These are phyloP conservation scores for Penaeus chinensis DNA, from an alignment of 1,140 invertebrate species.

Conservation along the genomic window DNA sequence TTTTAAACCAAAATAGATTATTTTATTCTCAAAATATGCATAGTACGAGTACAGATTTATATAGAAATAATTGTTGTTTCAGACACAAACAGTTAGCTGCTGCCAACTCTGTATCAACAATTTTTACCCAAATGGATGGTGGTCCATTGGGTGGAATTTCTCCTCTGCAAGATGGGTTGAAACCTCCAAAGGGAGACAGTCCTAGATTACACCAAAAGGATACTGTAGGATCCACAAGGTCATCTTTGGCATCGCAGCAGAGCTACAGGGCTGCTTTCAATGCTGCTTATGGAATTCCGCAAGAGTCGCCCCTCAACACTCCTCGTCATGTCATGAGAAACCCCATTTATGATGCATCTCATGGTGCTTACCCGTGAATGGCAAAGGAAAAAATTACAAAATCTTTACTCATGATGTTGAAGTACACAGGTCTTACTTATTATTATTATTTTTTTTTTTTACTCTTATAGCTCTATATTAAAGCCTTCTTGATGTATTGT, in stretches of 20 bases:
- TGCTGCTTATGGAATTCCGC: slow-evolving; percentile 43
- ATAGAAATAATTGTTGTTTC: slow-evolving; percentile 10
- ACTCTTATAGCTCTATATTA: no score
- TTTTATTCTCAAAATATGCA: no score
- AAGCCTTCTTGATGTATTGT: no score
- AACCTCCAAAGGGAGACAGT: slow-evolving; percentile 7
- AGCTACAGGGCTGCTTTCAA: slow-evolving; percentile 47
- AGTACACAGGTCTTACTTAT: no score
- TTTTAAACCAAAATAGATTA: no score
- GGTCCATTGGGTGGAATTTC: slow-evolving; percentile 2
- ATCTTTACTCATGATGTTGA: no score
- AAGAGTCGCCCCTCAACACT: slow-evolving; percentile 30
- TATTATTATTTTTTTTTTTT: no score
- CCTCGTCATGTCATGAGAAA: slow-evolving; percentile 34
- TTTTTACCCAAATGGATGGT: slow-evolving; percentile 49
- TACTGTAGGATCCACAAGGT: slow-evolving; percentile 31
- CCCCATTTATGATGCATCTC: slow-evolving; percentile 43
- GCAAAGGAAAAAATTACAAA: no score
- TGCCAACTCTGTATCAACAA: slow-evolving; percentile 47
- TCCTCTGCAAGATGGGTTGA: slow-evolving; percentile 30
- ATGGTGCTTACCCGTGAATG: slow-evolving; percentile 41
- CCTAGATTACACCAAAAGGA: slow-evolving; percentile 26
- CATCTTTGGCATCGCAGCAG: slow-evolving; percentile 43
- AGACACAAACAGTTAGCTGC: slow-evolving; percentile 49
- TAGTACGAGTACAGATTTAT: no score